Base-by-base conservation (phyloP, 2,888 invertebrate genomes). In the Leuctra nigra region DNA sequence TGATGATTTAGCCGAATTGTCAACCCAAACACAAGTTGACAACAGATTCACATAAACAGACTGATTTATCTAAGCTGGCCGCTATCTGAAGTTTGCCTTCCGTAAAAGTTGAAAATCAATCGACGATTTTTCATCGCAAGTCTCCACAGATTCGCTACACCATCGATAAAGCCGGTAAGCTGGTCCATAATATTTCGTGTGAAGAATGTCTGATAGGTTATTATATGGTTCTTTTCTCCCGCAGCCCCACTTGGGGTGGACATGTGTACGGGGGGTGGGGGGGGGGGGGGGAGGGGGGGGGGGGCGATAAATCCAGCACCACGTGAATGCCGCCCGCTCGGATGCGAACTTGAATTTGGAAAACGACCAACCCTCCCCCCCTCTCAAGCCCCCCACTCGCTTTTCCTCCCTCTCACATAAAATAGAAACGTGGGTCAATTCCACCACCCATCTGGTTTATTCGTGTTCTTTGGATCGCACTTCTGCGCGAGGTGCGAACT, bases 341-440 rank as follows among this genome's bases (percentile, higher is more conserved):
- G 41, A 20, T 41, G 41, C 35, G 33, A 50, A 50, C 29, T 33
- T 50, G 33, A 50, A 50, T 33, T 50, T 50, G 50, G 50, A 50
- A 50, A 50, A 50, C 50, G 50, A 50, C 50, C 50, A 50, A 50
- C 13, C 16, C 23, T 22, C 50, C 18, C 13, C 22, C 22, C 46
- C 9, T 23, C 46, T 46, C 46, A 23, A 14, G 23, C 4, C 39
- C 20, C 22, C n/a, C 23, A 20, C 44, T 44, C 23, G 22, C 23
- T 23, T 11, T 11, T 20, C 18, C 41, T 4, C 20, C 20, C 4
- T n/a, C 13, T 44, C 44, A 9, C 22, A 23, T 44, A 44, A 44
- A 44, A 44, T 22, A 20, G 22, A 44, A 44, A 44, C 44, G 44
- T 44, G 44, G 44, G 44, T 44, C 44, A 44, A 44, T 44, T 44